phyloP scores from a whole-genome alignment of 1,140 invertebrate species.

The Luehdorfia chinensis region DNA sequence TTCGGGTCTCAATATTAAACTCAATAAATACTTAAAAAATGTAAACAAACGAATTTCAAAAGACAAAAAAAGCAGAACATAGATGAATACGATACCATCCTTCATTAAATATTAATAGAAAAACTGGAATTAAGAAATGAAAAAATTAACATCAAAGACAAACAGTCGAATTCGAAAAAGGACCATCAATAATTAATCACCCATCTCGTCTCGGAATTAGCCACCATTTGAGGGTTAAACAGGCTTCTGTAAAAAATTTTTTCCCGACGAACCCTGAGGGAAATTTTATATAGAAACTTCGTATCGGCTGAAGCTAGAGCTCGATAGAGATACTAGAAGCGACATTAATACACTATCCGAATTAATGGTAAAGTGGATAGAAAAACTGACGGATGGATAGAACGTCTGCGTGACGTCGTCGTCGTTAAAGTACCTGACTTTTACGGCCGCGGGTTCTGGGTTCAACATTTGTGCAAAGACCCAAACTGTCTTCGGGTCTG shows the following conservation, averaged over 20 bases:
- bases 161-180: slow-evolving; percentile 47
- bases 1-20: too few species aligned
- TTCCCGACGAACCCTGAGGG: slow-evolving; percentile 50
- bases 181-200: slow-evolving; percentile 68
- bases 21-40: too few species aligned
- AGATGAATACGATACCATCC: slow-evolving; percentile 30
- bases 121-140: slow-evolving; percentile 36
- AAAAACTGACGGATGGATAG: too few species aligned
- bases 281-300: slow-evolving; percentile 66
- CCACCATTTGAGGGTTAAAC: slow-evolving; percentile 62
- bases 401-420: too few species aligned
- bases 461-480: too few species aligned
- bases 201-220: slow-evolving; percentile 61
- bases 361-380: too few species aligned
- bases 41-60: background rate
- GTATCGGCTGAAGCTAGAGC: slow-evolving; percentile 39
- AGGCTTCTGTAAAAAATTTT: slow-evolving; percentile 51
- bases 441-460: too few species aligned
- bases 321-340: slow-evolving; percentile 27
- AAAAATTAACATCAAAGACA: slow-evolving; percentile 65
- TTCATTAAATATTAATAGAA: slow-evolving; percentile 35
- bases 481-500: too few species aligned
- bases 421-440: too few species aligned
- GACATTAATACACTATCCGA: too few species aligned
- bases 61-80: background rate